These are phyloP conservation scores for Hyaena hyaena DNA, from an alignment of 2,113 vertebrate species.

Conservation along the genomic window DNA sequence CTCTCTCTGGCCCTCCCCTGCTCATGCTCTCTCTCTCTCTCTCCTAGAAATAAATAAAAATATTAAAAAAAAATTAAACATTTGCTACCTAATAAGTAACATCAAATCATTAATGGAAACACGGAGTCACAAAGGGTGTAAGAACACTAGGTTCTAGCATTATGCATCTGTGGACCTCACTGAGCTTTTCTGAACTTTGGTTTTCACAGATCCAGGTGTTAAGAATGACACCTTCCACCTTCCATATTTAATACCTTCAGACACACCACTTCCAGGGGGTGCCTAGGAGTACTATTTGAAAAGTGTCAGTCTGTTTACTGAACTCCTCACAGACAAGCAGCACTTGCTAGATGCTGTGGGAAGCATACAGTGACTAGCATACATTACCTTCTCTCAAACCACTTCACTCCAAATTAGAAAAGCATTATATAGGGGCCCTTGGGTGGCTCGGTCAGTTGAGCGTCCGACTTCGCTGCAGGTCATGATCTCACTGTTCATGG, in stretches of 20 bases:
- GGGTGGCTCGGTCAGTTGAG: too few relatives aligned
- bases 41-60: too few relatives aligned
- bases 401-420: not conserved
- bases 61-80: not conserved
- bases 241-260: not conserved
- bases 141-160: not conserved
- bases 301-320: not conserved
- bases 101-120: conserved; percentile 26
- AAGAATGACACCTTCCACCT: not conserved
- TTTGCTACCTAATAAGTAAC: conserved; percentile 33
- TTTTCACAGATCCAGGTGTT: not conserved
- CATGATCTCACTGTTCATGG: too few relatives aligned
- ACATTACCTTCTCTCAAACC: not conserved
- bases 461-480: too few relatives aligned
- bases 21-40: too few relatives aligned
- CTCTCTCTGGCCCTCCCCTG: too few relatives aligned
- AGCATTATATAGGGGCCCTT: not conserved
- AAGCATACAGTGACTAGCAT: not conserved
- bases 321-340: not conserved
- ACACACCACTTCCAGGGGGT: not conserved
- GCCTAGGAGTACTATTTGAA: not conserved
- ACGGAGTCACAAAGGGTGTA: not conserved
- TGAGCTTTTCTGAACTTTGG: not conserved
- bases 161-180: not conserved
- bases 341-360: not conserved